Evolutionary conservation across 2,797 vertebrate genomes (phyloP).

Genomic region (Catostomus latipinnis): DNA sequence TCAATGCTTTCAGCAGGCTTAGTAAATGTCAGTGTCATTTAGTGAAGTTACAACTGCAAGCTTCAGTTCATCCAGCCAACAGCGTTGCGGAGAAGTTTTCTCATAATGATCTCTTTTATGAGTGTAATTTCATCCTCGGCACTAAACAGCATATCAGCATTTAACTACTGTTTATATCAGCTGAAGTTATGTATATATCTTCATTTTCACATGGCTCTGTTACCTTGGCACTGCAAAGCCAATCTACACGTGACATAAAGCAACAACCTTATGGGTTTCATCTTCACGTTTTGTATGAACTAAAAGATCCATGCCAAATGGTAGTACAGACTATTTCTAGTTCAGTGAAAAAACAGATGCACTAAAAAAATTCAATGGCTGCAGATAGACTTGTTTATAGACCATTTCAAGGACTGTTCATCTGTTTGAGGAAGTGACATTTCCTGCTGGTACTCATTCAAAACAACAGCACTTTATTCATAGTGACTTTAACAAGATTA

Average conservation of each 20-base stretch:
- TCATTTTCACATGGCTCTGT: constrained; percentile 26
- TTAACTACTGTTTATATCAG: constrained; percentile 35
- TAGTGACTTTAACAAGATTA: no score
- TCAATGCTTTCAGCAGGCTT: constrained; percentile 25
- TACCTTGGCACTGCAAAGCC: constrained; percentile 22
- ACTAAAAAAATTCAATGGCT: not conserved
- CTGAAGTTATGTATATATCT: constrained; percentile 4
- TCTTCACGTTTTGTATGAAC: constrained; percentile 30
- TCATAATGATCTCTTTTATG: constrained; percentile 38
- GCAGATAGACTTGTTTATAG: not conserved
- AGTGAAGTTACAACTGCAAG: constrained; percentile 36
- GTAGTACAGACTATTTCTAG: constrained; percentile 24
- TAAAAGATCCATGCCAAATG: constrained; percentile 21
- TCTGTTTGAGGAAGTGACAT: no score
- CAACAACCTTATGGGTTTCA: constrained; percentile 15
- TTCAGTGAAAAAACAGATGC: not conserved
- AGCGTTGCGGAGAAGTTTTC: constrained; percentile 13
- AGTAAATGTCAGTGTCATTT: constrained; percentile 42
- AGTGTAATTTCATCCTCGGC: constrained; percentile 39
- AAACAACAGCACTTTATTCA: no score
- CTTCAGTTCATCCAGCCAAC: constrained; percentile 29
- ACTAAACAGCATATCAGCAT: constrained; percentile 18
- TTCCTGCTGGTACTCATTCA: no score
- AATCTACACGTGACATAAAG: not conserved
- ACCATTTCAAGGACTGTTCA: not conserved